Evolutionary conservation across 1,140 invertebrate genomes (phyloP), one percentile per base, ranked within the genome.

Genomic region (Drosophila kanapiae): DNA sequence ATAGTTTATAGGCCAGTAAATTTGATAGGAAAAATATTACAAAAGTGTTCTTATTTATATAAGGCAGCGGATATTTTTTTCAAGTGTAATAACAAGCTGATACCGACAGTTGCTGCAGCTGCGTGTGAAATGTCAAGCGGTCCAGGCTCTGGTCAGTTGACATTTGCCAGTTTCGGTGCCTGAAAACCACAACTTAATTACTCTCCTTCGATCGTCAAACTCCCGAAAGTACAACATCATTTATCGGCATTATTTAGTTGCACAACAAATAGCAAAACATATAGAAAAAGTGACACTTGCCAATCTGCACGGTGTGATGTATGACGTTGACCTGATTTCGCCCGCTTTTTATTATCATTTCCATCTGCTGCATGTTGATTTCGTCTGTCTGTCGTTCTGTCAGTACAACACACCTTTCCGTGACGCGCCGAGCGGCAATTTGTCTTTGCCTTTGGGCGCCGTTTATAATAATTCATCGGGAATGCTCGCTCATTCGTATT

Each of bases 121-220:
- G 83, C 83, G 83, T 87, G 83, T 87, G 83, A 87, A 87, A 87
- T 87, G 83, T 87, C 83, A 87, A 77, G 57, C 83, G 37, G 47
- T 54, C 38, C 38, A 51, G 37, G 37, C 45, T 61, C 38, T 29
- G 48, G 69, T 69, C 72, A 75, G 69, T 79, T 87, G 75, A 82
- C 83, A 85, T 85, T 86, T 86, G 63, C 58, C 62, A 57, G 64
- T 37, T 72, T 64, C 49, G 59, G 23, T 51, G 45, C 11, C 53
- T 70, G n/a, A 71, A 72, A 72, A 60, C 47, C 72, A 83, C 80
- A 86, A 78, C 63, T 84, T 83, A 87, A 87, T 87, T 84, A 88
- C 78, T 87, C 82, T 61, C 61, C 35, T 49, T 31, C 16, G 23
- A 51, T 68, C 6, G 35, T 18, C 8, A 37, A 35, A 18, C n/a